These are phyloP conservation scores for Drosophila anomalata DNA, from an alignment of 2,888 invertebrate genomes.

Conservation along the genomic window DNA sequence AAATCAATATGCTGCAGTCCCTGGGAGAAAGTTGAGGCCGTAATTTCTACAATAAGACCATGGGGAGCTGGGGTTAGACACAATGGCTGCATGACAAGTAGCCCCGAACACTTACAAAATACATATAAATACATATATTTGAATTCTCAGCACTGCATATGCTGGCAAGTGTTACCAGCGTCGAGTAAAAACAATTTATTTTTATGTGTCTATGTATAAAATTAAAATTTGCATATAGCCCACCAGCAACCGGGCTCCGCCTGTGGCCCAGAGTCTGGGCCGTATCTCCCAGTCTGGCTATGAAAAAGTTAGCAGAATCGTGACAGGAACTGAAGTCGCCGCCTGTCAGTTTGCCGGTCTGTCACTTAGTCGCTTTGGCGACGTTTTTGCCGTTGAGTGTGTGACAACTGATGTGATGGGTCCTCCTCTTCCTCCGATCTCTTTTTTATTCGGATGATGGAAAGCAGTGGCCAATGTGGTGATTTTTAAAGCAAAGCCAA, in stretches of 20 bases:
- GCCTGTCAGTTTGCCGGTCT: constrained; percentile 9
- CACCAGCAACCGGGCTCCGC: constrained; percentile 25
- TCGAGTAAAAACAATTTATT: constrained; percentile 67
- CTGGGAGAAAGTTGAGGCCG: constrained; percentile 22
- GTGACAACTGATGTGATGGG: constrained; percentile 53
- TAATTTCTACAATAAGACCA: constrained; percentile 32
- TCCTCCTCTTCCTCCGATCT: neutral
- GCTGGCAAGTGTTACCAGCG: constrained; percentile 61
- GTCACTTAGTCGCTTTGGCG: constrained; percentile 26
- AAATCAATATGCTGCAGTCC: constrained; percentile 68
- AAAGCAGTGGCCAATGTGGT: neutral
- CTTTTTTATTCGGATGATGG: neutral
- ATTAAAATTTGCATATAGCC: constrained; percentile 69
- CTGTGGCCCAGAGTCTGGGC: constrained; percentile 25
- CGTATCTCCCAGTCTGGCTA: constrained; percentile 27
- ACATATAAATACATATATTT: constrained; percentile 11
- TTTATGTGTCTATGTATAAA: constrained; percentile 68
- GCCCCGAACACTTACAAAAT: constrained; percentile 7
- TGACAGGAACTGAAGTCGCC: constrained; percentile 36
- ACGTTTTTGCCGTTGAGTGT: constrained; percentile 24
- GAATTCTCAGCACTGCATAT: constrained; percentile 29
- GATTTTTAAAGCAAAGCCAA: neutral
- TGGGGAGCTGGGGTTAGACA: constrained; percentile 18
- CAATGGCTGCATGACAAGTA: constrained; percentile 58
- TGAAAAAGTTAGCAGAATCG: constrained; percentile 31